phyloP scores from a whole-genome alignment of 2,797 vertebrate genomes.

The Odontamblyopus rebecca region DNA sequence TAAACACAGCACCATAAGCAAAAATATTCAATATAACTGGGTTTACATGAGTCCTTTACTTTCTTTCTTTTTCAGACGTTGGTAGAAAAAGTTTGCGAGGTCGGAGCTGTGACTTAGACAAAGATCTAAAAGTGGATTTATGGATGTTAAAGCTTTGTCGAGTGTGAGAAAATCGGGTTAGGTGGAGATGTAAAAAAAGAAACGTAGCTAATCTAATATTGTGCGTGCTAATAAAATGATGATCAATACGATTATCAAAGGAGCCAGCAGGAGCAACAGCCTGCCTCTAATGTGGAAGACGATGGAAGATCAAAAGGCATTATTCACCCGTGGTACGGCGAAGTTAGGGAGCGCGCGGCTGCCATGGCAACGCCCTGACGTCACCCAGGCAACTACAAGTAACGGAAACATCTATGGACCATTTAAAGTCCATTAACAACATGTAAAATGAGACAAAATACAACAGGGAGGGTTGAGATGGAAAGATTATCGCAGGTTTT shows the following conservation, averaged over 20 bases:
- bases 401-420: background rate
- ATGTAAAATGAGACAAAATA: background rate
- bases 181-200: background rate
- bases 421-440: background rate
- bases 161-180: background rate
- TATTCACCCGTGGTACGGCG: slow-evolving; percentile 4
- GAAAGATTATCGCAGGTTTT: background rate
- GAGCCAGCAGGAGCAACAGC: background rate
- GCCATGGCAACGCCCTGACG: slow-evolving; percentile 10
- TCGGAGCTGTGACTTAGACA: too few relatives aligned
- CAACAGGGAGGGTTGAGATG: background rate
- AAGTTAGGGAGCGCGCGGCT: background rate
- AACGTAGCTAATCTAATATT: background rate
- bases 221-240: background rate
- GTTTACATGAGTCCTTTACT: too few relatives aligned
- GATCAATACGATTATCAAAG: slow-evolving; percentile 10
- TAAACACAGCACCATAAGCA: too few relatives aligned
- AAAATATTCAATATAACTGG: too few relatives aligned
- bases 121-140: background rate
- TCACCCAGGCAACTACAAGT: background rate
- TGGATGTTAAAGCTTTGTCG: background rate
- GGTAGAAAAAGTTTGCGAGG: too few relatives aligned
- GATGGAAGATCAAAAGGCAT: slow-evolving; percentile 14
- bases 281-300: background rate
- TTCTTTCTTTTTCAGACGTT: too few relatives aligned